phyloP scores from a whole-genome alignment of 2,888 invertebrate genomes.

The Anthoptus insignis region DNA sequence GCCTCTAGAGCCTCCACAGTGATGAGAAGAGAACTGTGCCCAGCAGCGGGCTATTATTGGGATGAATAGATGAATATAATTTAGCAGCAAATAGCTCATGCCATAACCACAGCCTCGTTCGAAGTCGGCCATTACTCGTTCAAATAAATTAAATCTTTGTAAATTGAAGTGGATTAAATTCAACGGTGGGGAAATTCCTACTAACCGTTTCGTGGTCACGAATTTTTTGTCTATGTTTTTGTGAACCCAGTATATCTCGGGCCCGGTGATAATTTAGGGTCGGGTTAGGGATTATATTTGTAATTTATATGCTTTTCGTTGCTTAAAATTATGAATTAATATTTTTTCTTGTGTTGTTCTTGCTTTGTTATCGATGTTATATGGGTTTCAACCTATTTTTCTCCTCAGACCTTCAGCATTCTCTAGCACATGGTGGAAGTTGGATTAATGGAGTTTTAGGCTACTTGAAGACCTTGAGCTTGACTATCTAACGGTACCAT shows the following conservation, averaged over 20 bases:
- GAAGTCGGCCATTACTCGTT: slow-evolving; percentile 21
- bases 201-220: slow-evolving; percentile 18
- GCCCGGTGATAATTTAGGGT: slow-evolving; percentile 15
- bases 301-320: slow-evolving; percentile 14
- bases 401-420: no score
- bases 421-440: no score
- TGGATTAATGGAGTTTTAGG: no score
- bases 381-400: no score
- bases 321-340: neutral
- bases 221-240: slow-evolving; percentile 26
- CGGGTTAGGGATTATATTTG: neutral
- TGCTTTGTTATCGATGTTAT: no score
- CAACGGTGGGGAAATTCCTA: slow-evolving; percentile 19
- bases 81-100: slow-evolving; percentile 7
- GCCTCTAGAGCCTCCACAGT: no score
- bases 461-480: no score
- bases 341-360: neutral
- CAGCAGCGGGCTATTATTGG: no score
- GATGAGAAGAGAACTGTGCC: no score
- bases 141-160: slow-evolving; percentile 33
- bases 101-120: slow-evolving; percentile 1
- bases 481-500: no score
- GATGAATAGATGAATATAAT: neutral
- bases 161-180: slow-evolving; percentile 31
- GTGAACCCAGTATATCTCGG: slow-evolving; percentile 12